Evolutionary conservation across 2,113 vertebrate species (phyloP).

Genomic region (Rhea pennata): DNA sequence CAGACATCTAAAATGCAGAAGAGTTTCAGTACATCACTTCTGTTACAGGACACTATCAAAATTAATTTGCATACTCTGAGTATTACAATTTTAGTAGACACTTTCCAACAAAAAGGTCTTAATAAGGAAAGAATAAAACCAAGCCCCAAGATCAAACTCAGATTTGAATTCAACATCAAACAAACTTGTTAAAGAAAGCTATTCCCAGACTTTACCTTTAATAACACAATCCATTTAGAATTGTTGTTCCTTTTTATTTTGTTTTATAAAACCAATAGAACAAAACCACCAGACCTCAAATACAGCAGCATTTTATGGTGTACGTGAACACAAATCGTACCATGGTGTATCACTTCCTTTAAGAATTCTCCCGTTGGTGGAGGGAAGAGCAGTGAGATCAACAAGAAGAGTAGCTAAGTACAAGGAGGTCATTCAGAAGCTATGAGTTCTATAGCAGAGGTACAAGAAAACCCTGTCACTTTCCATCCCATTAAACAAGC

Average conservation of each 20-base stretch:
- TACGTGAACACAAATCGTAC: not conserved
- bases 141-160: not conserved
- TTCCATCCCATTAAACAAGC: slow-evolving; percentile 86
- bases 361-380: slow-evolving; percentile 58
- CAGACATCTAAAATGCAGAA: not conserved
- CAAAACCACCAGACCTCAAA: not conserved
- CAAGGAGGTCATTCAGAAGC: slow-evolving; percentile 62
- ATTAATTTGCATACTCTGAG: not conserved
- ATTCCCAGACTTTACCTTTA: not conserved
- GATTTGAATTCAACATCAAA: not conserved
- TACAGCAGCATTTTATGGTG: not conserved
- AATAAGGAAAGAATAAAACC: not conserved
- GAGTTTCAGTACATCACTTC: not conserved
- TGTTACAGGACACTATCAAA: not conserved
- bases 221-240: not conserved
- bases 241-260: not conserved
- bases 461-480: slow-evolving; percentile 82
- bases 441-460: slow-evolving; percentile 75
- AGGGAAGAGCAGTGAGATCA: slow-evolving; percentile 51
- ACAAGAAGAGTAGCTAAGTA: slow-evolving; percentile 60
- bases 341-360: not conserved
- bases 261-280: not conserved
- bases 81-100: not conserved
- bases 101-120: not conserved
- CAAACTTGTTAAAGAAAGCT: not conserved